phyloP scores from a whole-genome alignment of 2,797 vertebrate species.

The Anguilla marmorata region DNA sequence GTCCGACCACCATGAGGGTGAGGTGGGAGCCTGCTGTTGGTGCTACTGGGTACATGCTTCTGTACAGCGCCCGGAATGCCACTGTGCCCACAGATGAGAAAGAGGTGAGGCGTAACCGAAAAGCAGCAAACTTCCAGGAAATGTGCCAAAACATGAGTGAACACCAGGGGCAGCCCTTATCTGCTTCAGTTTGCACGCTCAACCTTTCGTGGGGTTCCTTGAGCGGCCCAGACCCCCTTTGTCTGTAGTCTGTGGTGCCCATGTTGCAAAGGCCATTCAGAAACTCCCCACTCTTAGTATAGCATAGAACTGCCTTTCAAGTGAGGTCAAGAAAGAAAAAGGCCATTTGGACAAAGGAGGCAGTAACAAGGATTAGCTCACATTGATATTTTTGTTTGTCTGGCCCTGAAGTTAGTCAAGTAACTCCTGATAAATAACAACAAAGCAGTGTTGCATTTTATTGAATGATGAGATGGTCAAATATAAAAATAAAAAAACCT shows the following conservation, averaged over 20 bases:
- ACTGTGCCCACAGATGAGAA: conserved; percentile 74
- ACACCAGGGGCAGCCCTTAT: not conserved
- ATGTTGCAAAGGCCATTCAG: not conserved
- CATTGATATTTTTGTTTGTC: conserved; percentile 4
- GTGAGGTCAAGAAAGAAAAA: not conserved
- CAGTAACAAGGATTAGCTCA: conserved; percentile 32
- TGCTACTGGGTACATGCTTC: conserved; percentile 86
- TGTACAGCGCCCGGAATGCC: conserved; percentile 82
- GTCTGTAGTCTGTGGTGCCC: not conserved
- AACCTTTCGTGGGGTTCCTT: not conserved
- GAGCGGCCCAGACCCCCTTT: not conserved
- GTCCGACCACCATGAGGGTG: conserved; percentile 85
- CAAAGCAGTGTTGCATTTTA: not conserved
- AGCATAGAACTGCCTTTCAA: not conserved
- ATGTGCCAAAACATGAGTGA: not conserved
- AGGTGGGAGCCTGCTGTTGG: conserved; percentile 82
- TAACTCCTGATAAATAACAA: not conserved
- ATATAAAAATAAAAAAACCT: not conserved
- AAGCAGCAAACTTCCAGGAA: not conserved
- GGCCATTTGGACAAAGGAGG: not conserved
- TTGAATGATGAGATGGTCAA: not conserved
- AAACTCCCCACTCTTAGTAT: not conserved
- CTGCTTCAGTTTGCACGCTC: not conserved
- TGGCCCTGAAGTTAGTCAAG: not conserved
- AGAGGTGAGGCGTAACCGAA: conserved; percentile 75